A percentile compares a stretch with the other conserved stretches of the same genome.
Conservation (phyloP, 2,113 vertebrate species). For the Seriola quinqueradiata region DNA sequence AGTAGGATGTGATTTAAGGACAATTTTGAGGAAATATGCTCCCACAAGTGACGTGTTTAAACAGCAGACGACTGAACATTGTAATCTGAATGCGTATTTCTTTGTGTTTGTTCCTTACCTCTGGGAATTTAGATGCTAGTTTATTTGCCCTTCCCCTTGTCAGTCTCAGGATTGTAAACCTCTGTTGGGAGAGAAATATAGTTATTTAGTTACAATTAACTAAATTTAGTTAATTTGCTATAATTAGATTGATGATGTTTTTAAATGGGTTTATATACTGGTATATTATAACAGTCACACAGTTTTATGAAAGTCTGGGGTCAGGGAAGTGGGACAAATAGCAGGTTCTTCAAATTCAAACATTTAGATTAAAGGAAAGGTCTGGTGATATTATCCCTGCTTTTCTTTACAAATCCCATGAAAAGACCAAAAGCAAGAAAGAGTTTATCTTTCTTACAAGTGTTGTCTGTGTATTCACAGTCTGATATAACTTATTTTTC, state of each 20-base stretch:
- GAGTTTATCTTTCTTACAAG: not conserved
- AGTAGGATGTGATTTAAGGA: not conserved
- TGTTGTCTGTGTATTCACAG: not conserved
- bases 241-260: not conserved
- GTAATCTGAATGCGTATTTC: not conserved
- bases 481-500: not conserved
- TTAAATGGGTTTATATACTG: not conserved
- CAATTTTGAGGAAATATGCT: not conserved
- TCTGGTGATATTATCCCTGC: not conserved
- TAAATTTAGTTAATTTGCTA: too few species aligned
- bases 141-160: constrained; percentile 73
- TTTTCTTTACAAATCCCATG: not conserved
- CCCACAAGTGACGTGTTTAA: not conserved
- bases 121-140: constrained; percentile 11
- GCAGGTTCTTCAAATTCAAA: not conserved
- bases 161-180: constrained; percentile 67
- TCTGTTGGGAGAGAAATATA: constrained; percentile 69
- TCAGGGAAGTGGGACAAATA: not conserved
- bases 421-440: not conserved
- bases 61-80: not conserved
- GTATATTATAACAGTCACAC: not conserved
- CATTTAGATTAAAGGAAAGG: not conserved
- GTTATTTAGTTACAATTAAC: not conserved
- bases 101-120: constrained; percentile 44
- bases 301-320: fast-evolving